These are phyloP conservation scores for Globodera ellingtonae DNA, from an alignment of 1,140 invertebrate genomes.

Conservation along the genomic window DNA sequence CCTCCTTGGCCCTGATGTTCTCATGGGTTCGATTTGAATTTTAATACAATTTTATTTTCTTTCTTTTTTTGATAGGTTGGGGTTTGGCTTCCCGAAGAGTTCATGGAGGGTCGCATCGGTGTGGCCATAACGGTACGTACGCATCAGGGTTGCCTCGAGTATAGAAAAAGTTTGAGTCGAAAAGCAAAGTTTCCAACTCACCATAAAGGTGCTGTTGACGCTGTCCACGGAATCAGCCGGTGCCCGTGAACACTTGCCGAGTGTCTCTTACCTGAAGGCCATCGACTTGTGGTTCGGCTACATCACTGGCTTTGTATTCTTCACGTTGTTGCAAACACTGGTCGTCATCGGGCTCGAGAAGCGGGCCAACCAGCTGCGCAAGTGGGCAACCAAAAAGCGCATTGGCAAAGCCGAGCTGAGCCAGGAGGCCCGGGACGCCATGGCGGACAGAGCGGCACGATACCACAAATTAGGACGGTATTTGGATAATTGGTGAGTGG, in stretches of 20 bases:
- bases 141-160: no score
- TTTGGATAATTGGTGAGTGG: slow-evolving; percentile 56
- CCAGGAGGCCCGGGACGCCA: slow-evolving; percentile 57
- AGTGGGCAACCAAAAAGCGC: slow-evolving; percentile 60
- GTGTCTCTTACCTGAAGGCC: slow-evolving; percentile 65
- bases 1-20: slow-evolving; percentile 80
- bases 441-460: slow-evolving; percentile 55
- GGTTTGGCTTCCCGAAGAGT: slow-evolving; percentile 64
- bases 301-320: slow-evolving; percentile 64
- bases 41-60: not conserved
- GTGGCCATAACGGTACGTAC: slow-evolving; percentile 58
- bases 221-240: slow-evolving; percentile 64
- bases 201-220: slow-evolving; percentile 49
- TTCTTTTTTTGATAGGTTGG: slow-evolving; percentile 40
- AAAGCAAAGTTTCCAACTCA: no score
- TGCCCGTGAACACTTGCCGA: slow-evolving; percentile 62
- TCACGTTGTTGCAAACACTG: slow-evolving; percentile 62
- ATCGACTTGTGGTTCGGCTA: slow-evolving; percentile 65
- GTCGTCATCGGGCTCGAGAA: slow-evolving; percentile 65
- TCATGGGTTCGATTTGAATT: slow-evolving; percentile 74
- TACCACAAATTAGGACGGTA: slow-evolving; percentile 61
- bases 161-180: no score
- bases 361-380: slow-evolving; percentile 60
- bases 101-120: slow-evolving; percentile 65
- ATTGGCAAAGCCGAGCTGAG: slow-evolving; percentile 51